A percentile compares a stretch with the other conserved stretches of the same genome.
These are phyloP conservation scores for Mustela lutreola DNA, from an alignment of 2,113 vertebrate genomes.

Conservation along the genomic window DNA sequence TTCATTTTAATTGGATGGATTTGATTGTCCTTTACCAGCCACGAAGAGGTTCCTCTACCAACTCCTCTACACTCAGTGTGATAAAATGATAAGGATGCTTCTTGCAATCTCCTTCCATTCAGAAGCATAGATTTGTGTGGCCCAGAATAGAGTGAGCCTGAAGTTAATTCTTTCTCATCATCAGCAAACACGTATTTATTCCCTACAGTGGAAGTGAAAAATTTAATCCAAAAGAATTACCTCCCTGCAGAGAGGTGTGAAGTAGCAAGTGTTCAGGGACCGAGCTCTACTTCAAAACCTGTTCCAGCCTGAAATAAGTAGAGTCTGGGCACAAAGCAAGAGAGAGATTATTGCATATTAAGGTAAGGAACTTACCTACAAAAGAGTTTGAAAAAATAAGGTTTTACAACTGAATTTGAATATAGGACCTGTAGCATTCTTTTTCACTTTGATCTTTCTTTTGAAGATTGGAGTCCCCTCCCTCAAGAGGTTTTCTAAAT, in stretches of 20 bases:
- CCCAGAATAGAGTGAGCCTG: background rate
- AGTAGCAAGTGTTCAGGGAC: background rate
- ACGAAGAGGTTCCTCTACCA: background rate
- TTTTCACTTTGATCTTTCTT: background rate
- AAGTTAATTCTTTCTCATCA: conserved; percentile 56
- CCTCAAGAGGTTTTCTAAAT: conserved; percentile 21
- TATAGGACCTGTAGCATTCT: background rate
- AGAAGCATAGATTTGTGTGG: background rate
- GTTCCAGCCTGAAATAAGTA: background rate
- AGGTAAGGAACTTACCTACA: background rate
- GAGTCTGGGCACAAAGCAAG: background rate
- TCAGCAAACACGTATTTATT: conserved; percentile 34
- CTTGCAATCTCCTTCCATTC: background rate
- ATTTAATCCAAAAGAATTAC: conserved; percentile 16
- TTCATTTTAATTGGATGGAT: conserved; percentile 19
- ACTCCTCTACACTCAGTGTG: background rate
- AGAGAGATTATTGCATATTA: background rate
- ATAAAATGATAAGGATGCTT: background rate
- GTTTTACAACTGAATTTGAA: background rate
- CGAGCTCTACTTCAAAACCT: background rate
- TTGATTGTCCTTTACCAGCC: background rate
- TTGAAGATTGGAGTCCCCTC: background rate
- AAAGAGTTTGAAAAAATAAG: background rate
- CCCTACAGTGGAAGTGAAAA: background rate
- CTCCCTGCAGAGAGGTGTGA: conserved; percentile 19